Conservation (phyloP, 2,797 vertebrate genomes). For the Pseudotriccus pelzelni region DNA sequence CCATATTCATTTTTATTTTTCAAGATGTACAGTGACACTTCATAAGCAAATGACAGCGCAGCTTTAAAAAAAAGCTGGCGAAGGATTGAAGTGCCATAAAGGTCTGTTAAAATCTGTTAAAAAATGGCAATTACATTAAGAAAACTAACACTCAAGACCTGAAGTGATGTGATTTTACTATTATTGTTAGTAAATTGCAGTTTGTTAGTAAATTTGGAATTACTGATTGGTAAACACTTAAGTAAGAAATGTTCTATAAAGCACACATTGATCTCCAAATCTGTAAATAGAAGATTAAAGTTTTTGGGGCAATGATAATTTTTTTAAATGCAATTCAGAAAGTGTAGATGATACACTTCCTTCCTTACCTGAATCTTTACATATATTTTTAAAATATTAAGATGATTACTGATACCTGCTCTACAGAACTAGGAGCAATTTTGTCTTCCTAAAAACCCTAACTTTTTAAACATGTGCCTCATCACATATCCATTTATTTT, state of each 20-base stretch:
- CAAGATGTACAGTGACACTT: neutral
- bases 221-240: neutral
- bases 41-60: neutral
- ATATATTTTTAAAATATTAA: neutral
- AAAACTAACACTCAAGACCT: neutral
- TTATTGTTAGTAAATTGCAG: neutral
- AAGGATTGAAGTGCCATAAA: neutral
- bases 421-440: neutral
- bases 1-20: neutral
- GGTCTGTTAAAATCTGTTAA: neutral
- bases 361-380: neutral
- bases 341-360: accelerated
- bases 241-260: neutral
- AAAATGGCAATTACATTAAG: neutral
- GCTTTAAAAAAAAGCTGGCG: neutral
- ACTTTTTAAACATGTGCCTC: neutral
- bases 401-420: neutral
- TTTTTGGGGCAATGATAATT: neutral
- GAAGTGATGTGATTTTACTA: neutral
- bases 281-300: neutral
- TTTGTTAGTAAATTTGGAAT: no score
- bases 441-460: neutral
- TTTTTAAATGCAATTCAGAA: neutral
- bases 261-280: neutral
- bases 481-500: neutral